Evolutionary conservation across 2,797 vertebrate genomes (phyloP), one percentile per base, ranked within the genome.

Genomic region (Bradypodion pumilum): DNA sequence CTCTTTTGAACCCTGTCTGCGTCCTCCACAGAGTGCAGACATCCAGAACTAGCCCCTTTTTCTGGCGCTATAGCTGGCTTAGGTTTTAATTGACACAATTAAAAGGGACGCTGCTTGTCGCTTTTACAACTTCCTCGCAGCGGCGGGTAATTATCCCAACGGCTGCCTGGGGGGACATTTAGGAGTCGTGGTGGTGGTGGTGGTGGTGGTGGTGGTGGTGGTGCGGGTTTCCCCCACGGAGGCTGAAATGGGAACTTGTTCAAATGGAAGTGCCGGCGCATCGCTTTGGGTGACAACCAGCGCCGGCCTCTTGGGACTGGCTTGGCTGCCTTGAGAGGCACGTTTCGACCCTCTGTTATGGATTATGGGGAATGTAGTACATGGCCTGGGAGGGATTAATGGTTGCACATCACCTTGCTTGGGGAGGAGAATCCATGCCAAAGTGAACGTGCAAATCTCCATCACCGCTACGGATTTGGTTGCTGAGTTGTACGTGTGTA

Each of bases 11-110:
- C 1, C 15, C 27, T 44, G 29, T 49, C 44, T 49, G 72, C 15
- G 23, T 25, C 69, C 9, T 29, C 9, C 8, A 35, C 52, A 42
- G 52, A 66, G 63, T 42, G 7, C 49, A 52, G n/a, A 9, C n/a
- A 27, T 16, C 42, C 62, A 23, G 46, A 13, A 19, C 8, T 10
- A 23, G 35, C 12, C 16, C 32, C 46, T 12, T 69, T 69, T 37
- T 25, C 78, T 37, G 78, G 65, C 46, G 80, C 37, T 13, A 4
- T 6, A 42, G 66, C 25, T 19, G 44, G 44, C 23, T 44, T 78
- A 12, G 6, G 56, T 69, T 80, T 80, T 80, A 68, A 69, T 69
- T 56, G 78, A 27, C 44, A 79, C 52, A 78, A 78, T 78, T 65
- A 79, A 68, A 80, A 80, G 66, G 66, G 40, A 23, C 35, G 69